phyloP scores from a whole-genome alignment of 1,140 invertebrate genomes.

The Penaeus chinensis region DNA sequence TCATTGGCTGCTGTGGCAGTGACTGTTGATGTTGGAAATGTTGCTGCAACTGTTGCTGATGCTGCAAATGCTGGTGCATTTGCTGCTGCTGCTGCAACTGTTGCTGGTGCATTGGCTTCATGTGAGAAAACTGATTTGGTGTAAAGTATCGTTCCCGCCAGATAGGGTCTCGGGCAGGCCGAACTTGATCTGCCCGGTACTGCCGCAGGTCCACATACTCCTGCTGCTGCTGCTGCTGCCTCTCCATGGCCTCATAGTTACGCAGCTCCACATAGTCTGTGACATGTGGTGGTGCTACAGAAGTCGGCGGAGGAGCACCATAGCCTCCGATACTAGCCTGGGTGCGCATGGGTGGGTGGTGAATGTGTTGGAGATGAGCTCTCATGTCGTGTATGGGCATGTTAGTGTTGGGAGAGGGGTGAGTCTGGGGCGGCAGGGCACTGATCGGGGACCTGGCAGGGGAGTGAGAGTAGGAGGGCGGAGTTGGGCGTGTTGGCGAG shows the following conservation, averaged over 20 bases:
- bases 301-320: constrained; percentile 23
- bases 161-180: constrained; percentile 43
- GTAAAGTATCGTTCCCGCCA: constrained; percentile 50
- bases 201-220: constrained; percentile 65
- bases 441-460: constrained; percentile 54
- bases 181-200: constrained; percentile 63
- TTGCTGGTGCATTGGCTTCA: constrained; percentile 56
- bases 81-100: constrained; percentile 48
- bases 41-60: constrained; percentile 37
- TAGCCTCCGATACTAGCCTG: constrained; percentile 45
- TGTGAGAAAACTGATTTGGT: constrained; percentile 32
- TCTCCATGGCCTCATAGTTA: constrained; percentile 64
- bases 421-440: constrained; percentile 54
- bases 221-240: constrained; percentile 57
- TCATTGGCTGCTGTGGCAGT: constrained; percentile 22
- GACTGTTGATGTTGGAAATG: constrained; percentile 6
- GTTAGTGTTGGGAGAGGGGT: constrained; percentile 51
- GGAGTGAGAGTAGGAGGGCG: constrained; percentile 58
- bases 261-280: constrained; percentile 65
- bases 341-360: constrained; percentile 41
- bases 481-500: constrained; percentile 55
- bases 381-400: constrained; percentile 51
- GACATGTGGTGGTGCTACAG: constrained; percentile 40
- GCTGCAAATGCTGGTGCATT: constrained; percentile 31
- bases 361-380: constrained; percentile 37